Evolutionary conservation across 2,113 vertebrate species (phyloP).

Genomic region (Zapornia atra): DNA sequence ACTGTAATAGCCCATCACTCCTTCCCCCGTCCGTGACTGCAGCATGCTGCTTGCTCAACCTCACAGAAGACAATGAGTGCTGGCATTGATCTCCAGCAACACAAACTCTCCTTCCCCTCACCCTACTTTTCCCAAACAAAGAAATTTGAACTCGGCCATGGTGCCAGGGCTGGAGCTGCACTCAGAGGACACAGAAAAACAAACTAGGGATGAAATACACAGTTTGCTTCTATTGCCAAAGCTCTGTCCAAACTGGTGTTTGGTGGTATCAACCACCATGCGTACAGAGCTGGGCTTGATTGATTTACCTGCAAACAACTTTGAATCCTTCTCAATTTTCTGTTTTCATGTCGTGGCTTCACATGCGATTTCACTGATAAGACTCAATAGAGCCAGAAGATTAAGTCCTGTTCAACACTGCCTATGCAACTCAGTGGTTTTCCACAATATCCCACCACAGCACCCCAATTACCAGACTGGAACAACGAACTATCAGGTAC

Average conservation of each 20-base stretch:
- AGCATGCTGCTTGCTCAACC: background rate
- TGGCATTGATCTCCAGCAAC: background rate
- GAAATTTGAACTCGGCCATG: background rate
- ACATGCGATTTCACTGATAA: background rate
- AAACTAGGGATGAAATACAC: background rate
- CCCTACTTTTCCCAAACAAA: background rate
- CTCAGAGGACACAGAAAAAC: background rate
- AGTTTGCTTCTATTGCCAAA: background rate
- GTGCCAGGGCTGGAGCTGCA: background rate
- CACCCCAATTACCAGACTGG: background rate
- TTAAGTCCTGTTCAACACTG: fast-evolving
- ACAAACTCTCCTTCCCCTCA: background rate
- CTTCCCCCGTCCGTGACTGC: fast-evolving
- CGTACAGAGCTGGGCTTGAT: background rate
- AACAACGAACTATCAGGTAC: fast-evolving
- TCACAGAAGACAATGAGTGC: background rate
- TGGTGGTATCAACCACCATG: fast-evolving
- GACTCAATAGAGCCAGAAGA: background rate
- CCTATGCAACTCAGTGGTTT: background rate
- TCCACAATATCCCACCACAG: background rate
- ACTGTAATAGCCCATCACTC: background rate
- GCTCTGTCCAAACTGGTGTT: background rate
- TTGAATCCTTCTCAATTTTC: background rate
- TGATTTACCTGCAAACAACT: background rate
- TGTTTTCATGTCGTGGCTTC: background rate